Percentiles rank a stretch among this genome's conserved stretches.
Conservation (phyloP, 2,113 vertebrate species). For the Balaenoptera acutorostrata region DNA sequence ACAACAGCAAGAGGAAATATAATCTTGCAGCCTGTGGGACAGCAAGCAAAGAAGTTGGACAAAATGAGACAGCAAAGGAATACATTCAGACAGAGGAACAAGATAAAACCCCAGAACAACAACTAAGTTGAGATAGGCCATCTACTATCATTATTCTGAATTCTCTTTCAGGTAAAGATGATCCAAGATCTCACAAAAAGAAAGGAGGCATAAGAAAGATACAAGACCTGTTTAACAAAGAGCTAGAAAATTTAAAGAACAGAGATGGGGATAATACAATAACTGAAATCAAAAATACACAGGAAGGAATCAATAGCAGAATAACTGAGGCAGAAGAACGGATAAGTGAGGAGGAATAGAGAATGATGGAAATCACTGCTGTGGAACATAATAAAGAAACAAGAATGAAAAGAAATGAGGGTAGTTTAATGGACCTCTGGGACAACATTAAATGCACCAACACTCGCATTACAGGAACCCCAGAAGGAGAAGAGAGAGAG, state of each 20-base stretch:
- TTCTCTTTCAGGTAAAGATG: not conserved
- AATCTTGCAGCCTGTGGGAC: not conserved
- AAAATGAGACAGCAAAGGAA: not conserved
- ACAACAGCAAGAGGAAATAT: not conserved
- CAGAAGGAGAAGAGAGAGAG: not conserved
- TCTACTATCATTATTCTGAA: not conserved
- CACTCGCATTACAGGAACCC: not conserved
- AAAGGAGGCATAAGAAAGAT: not conserved
- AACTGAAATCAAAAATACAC: not conserved
- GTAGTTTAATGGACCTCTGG: not conserved
- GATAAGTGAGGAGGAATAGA: not conserved
- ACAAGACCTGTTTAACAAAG: not conserved
- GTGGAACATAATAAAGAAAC: not conserved
- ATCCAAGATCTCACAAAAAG: not conserved
- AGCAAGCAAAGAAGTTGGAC: not conserved
- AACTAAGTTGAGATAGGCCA: not conserved
- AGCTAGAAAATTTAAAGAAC: not conserved
- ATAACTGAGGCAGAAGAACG: not conserved
- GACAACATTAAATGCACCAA: not conserved
- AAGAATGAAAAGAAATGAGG: not conserved
- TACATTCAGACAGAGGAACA: not conserved
- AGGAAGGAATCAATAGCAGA: not conserved
- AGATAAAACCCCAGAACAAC: not conserved
- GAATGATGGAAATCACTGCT: not conserved
- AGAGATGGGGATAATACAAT: not conserved